phyloP scores from a whole-genome alignment of 2,888 invertebrate genomes.

The Hypselothyrea guttata region DNA sequence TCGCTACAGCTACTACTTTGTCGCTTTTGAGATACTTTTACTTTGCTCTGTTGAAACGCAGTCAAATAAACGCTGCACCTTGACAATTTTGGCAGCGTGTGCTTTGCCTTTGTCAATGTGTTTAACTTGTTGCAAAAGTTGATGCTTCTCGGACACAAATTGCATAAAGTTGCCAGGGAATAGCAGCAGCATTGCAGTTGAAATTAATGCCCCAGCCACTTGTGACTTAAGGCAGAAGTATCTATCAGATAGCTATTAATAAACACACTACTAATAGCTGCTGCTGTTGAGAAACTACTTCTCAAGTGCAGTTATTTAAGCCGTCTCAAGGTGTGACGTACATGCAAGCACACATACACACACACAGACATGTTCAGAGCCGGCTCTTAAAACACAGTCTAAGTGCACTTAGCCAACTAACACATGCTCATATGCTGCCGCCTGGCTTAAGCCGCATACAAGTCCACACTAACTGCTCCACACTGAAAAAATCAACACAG shows the following conservation, averaged over 20 bases:
- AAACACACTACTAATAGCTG: neutral
- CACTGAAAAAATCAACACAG: neutral
- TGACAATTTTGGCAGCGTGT: slow-evolving; percentile 23
- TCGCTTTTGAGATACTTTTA: neutral
- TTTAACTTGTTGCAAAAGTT: slow-evolving; percentile 40
- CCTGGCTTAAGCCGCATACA: slow-evolving; percentile 27
- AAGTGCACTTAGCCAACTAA: slow-evolving; percentile 27
- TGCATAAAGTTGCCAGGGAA: slow-evolving; percentile 18
- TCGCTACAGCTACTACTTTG: too few relatives aligned
- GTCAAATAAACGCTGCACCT: slow-evolving; percentile 28
- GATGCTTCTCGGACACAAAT: slow-evolving; percentile 16
- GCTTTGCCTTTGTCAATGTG: slow-evolving; percentile 5
- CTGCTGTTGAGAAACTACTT: neutral
- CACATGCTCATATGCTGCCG: slow-evolving; percentile 31
- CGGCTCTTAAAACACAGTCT: slow-evolving; percentile 5
- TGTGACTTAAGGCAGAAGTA: slow-evolving; percentile 3
- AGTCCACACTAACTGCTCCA: neutral
- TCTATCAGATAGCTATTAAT: slow-evolving; percentile 27
- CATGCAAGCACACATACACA: neutral
- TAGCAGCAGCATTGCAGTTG: neutral
- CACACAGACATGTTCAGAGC: neutral
- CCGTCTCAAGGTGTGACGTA: slow-evolving; percentile 42
- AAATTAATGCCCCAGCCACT: too few relatives aligned
- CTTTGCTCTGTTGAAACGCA: neutral
- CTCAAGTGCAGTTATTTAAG: slow-evolving; percentile 42